A percentile compares a stretch with the other conserved stretches of the same genome.
Evolutionary conservation across 2,797 vertebrate genomes (phyloP).

Genomic region (Melopsittacus undulatus): DNA sequence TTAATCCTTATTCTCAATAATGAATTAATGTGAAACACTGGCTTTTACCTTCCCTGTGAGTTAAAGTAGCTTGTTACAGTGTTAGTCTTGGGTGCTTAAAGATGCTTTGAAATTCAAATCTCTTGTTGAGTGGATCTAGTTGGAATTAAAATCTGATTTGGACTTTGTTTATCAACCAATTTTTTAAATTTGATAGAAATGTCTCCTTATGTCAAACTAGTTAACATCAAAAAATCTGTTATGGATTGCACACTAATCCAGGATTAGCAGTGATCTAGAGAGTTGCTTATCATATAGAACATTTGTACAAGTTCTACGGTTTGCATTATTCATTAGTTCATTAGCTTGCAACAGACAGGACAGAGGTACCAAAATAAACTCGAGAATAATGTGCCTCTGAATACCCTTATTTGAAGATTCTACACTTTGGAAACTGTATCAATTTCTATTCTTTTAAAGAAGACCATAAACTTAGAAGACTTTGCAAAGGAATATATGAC

Average conservation of each 20-base stretch:
- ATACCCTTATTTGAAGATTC: background rate
- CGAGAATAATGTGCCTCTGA: background rate
- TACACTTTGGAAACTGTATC: background rate
- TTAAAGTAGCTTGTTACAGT: background rate
- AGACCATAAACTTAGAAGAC: background rate
- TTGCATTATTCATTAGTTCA: background rate
- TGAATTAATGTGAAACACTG: background rate
- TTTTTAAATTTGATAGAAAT: background rate
- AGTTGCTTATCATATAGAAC: background rate
- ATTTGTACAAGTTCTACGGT: background rate
- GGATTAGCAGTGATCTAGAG: background rate
- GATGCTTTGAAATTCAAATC: background rate
- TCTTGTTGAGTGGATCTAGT: background rate
- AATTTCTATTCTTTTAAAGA: background rate
- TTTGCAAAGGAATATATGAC: background rate
- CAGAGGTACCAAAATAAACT: background rate
- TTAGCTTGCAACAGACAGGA: background rate
- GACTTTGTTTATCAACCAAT: background rate
- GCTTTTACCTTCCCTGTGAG: background rate
- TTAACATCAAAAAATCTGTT: background rate
- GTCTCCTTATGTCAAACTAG: background rate
- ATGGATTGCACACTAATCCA: background rate
- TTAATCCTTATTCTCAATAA: background rate
- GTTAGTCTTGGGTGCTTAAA: background rate
- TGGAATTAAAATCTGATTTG: background rate